Conservation (phyloP, 2,797 vertebrate genomes). For the Brachyalestes nurse region DNA sequence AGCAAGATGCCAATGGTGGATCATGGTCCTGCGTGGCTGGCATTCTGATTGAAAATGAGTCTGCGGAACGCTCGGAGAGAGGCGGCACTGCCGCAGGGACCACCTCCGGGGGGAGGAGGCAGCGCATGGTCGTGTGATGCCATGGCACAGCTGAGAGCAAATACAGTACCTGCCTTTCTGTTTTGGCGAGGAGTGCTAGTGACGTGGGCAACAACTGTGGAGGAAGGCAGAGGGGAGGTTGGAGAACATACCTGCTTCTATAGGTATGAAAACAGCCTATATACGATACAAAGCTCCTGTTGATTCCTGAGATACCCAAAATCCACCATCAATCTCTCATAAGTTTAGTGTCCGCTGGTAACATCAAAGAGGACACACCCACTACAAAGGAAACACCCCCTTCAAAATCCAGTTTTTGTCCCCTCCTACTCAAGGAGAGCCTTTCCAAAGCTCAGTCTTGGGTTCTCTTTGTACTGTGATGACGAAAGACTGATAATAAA, state of each 20-base stretch:
- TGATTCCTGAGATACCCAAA: neutral
- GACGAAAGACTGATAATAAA: too few relatives aligned
- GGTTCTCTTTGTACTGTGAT: too few relatives aligned
- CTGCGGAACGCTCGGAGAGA: constrained; percentile 4
- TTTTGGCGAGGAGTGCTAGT: constrained; percentile 77
- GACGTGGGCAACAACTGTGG: constrained; percentile 79
- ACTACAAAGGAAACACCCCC: too few relatives aligned
- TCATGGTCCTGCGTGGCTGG: constrained; percentile 31
- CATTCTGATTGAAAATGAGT: constrained; percentile 20
- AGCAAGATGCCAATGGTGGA: constrained; percentile 27
- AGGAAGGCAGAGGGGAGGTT: constrained; percentile 67
- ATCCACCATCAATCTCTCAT: neutral
- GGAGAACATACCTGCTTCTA: constrained; percentile 34
- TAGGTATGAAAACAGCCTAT: neutral
- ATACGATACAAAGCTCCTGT: neutral
- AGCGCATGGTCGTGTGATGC: constrained; percentile 52
- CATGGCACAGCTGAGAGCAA: constrained; percentile 53
- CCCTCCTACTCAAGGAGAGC: too few relatives aligned
- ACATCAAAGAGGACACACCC: too few relatives aligned
- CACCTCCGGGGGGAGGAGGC: constrained; percentile 30
- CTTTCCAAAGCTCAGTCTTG: too few relatives aligned
- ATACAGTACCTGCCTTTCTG: constrained; percentile 83
- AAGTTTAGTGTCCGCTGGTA: neutral
- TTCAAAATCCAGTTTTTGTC: neutral
- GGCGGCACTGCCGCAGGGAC: constrained; percentile 11